Conservation (phyloP, 2,113 vertebrate species). For the Entelurus aequoreus region DNA sequence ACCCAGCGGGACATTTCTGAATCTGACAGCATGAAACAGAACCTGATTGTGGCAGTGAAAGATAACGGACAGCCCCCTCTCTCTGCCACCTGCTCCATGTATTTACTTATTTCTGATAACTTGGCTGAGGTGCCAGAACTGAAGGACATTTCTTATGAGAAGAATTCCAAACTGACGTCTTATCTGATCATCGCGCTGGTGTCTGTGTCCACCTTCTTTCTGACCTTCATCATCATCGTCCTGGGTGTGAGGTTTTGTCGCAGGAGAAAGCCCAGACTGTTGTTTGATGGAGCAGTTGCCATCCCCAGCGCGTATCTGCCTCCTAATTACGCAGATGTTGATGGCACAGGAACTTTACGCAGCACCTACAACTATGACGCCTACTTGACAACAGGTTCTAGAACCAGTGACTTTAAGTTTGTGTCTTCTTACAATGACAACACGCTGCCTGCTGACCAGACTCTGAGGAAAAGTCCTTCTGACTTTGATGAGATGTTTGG, state of each 20-base stretch:
- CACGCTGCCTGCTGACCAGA: constrained; percentile 32
- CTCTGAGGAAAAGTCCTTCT: constrained; percentile 13
- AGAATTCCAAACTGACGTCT: constrained; percentile 55
- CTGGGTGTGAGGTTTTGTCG: constrained; percentile 37
- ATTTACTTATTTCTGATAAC: constrained; percentile 65
- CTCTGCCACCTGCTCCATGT: constrained; percentile 73
- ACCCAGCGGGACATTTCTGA: constrained; percentile 47
- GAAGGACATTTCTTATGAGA: constrained; percentile 57
- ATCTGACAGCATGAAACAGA: constrained; percentile 67
- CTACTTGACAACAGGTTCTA: constrained; percentile 35
- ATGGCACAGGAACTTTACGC: constrained; percentile 38
- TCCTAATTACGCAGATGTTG: constrained; percentile 47
- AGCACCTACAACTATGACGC: constrained; percentile 41
- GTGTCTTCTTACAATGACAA: constrained; percentile 29
- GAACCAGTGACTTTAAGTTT: constrained; percentile 48
- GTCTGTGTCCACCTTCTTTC: constrained; percentile 46
- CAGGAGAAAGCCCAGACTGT: constrained; percentile 38
- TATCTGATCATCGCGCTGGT: constrained; percentile 52
- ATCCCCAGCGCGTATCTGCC: constrained; percentile 46
- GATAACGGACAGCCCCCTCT: constrained; percentile 65
- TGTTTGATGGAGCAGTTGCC: constrained; percentile 39
- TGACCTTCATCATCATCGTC: constrained; percentile 45
- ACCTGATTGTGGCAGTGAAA: constrained; percentile 59
- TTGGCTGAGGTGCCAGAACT: constrained; percentile 69
- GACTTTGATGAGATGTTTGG: constrained; percentile 20